phyloP scores from a whole-genome alignment of 2,888 invertebrate genomes.

The Lypha dubia region DNA sequence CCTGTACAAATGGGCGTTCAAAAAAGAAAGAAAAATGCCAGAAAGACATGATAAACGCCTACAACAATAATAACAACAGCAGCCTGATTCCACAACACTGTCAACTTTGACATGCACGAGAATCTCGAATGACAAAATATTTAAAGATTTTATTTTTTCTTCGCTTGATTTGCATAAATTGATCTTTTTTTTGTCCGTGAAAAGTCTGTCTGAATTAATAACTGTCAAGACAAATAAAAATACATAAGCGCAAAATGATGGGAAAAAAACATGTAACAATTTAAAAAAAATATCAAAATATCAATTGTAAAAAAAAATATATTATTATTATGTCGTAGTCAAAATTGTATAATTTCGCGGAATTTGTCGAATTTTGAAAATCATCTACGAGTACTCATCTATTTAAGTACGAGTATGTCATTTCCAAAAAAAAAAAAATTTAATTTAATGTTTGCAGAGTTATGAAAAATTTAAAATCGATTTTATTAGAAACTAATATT shows the following conservation, averaged over 20 bases:
- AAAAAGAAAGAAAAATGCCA: conserved; percentile 3
- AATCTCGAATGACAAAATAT: conserved; percentile 23
- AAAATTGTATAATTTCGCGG: too few relatives aligned
- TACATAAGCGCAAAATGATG: conserved; percentile 46
- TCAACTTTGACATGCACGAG: neutral
- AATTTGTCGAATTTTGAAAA: too few relatives aligned
- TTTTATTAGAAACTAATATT: too few relatives aligned
- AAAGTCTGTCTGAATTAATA: conserved; percentile 26
- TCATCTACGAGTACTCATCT: too few relatives aligned
- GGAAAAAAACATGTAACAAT: neutral
- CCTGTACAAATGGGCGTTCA: conserved; percentile 22
- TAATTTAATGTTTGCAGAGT: too few relatives aligned
- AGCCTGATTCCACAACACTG: neutral
- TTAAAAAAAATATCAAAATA: neutral
- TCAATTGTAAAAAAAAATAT: too few relatives aligned
- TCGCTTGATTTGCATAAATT: conserved; percentile 28
- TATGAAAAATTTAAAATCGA: too few relatives aligned
- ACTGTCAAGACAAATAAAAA: too few relatives aligned
- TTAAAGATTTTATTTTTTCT: neutral
- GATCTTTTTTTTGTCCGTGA: conserved; percentile 26
- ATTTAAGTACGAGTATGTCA: too few relatives aligned
- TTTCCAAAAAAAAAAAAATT: too few relatives aligned
- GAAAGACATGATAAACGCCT: neutral
- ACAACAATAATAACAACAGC: neutral
- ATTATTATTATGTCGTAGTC: too few relatives aligned